A percentile compares a stretch with the other conserved stretches of the same genome.
Evolutionary conservation across 2,113 vertebrate genomes (phyloP).

Genomic region (Callionymus lyra): DNA sequence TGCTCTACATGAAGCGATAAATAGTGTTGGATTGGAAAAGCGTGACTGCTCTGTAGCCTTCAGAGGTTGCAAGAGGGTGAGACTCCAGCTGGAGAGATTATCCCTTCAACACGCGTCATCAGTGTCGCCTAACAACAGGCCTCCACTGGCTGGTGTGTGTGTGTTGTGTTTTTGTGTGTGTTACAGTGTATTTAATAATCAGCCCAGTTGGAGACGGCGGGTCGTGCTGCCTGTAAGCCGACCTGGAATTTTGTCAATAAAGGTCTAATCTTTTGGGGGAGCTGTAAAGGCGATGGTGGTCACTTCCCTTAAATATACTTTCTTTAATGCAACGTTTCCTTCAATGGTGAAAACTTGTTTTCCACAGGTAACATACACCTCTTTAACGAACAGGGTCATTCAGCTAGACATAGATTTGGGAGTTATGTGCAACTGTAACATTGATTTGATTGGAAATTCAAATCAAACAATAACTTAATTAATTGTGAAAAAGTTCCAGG

Average conservation of each 20-base stretch:
- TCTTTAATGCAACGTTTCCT: too few species aligned
- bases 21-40: conserved; percentile 9
- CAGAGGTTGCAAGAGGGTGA: conserved; percentile 17
- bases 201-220: conserved; percentile 52
- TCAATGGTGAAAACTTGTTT: too few species aligned
- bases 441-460: too few species aligned
- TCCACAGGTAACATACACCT: too few species aligned
- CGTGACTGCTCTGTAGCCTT: conserved; percentile 1
- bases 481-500: too few species aligned
- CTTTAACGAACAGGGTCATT: too few species aligned
- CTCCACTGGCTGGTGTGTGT: conserved; percentile 32
- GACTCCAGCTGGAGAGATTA: conserved; percentile 56
- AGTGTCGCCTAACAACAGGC: conserved; percentile 50
- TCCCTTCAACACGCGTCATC: conserved; percentile 60
- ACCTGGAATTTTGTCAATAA: conserved; percentile 78
- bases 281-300: conserved; percentile 35
- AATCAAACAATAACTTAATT: too few species aligned
- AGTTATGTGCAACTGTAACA: too few species aligned
- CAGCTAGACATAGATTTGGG: too few species aligned
- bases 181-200: conserved; percentile 43
- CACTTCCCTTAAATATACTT: conserved; percentile 9
- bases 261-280: conserved; percentile 66
- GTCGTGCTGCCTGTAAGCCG: conserved; percentile 64
- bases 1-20: too few species aligned
- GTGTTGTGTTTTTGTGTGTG: conserved; percentile 18